Conservation (phyloP, 2,888 invertebrate genomes). For the Lycaena phlaeas region DNA sequence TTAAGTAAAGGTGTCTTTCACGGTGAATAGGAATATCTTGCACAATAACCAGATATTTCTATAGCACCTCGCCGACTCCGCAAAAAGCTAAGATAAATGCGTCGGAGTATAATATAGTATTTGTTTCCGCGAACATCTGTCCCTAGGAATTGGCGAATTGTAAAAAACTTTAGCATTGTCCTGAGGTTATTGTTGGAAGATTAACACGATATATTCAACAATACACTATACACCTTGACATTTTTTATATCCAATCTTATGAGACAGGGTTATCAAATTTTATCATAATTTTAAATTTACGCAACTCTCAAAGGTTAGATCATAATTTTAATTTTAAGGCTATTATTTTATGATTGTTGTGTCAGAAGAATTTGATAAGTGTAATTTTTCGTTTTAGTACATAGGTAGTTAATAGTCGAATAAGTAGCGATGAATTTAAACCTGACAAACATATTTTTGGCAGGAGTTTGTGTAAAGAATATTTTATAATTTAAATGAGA, state of each 20-base stretch:
- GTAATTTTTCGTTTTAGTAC: too few relatives aligned
- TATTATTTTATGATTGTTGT: constrained; percentile 1
- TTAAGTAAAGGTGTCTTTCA: constrained; percentile 54
- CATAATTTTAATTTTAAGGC: constrained; percentile 3
- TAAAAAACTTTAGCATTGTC: constrained; percentile 53
- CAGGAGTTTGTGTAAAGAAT: too few relatives aligned
- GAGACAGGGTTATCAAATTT: constrained; percentile 7
- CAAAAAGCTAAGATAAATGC: constrained; percentile 52
- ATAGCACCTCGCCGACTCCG: constrained; percentile 44
- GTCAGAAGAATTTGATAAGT: too few relatives aligned
- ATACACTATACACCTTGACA: constrained; percentile 56
- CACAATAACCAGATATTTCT: constrained; percentile 54
- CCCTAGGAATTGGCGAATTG: constrained; percentile 45
- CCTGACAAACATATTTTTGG: too few relatives aligned
- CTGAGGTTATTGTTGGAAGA: constrained; percentile 57
- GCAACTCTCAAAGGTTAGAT: constrained; percentile 6
- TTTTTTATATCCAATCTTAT: constrained; percentile 26
- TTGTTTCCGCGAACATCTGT: constrained; percentile 67
- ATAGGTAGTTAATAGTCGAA: too few relatives aligned
- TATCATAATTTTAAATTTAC: constrained; percentile 7
- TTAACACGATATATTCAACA: constrained; percentile 65
- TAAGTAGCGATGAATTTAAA: too few relatives aligned
- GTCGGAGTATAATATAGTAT: constrained; percentile 59
- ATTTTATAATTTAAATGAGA: too few relatives aligned
- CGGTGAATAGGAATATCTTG: constrained; percentile 53